phyloP scores from a whole-genome alignment of 2,113 vertebrate genomes.

The Hyperopisus bebe region DNA sequence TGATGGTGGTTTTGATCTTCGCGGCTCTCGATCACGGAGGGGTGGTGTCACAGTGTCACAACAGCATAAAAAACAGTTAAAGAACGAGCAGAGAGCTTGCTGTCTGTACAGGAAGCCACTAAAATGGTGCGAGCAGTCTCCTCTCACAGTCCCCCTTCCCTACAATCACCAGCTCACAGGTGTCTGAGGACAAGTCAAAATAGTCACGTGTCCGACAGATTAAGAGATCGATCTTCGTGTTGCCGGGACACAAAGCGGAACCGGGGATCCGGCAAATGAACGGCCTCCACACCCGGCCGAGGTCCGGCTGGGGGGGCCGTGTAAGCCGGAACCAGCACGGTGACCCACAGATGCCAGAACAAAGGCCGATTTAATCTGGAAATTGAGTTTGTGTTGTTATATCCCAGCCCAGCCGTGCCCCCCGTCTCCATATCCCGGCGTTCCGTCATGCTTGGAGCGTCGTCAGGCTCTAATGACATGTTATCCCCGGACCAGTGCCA shows the following conservation, averaged over 20 bases:
- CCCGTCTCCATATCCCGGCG: neutral
- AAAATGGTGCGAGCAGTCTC: too few relatives aligned
- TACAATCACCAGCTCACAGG: neutral
- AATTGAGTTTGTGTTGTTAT: neutral
- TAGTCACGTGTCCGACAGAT: neutral
- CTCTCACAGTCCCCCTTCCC: neutral
- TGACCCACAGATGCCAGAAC: neutral
- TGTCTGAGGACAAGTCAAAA: neutral
- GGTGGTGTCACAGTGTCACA: too few relatives aligned
- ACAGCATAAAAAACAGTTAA: neutral
- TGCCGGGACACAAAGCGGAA: neutral
- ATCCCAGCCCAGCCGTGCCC: neutral
- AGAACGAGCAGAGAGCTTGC: neutral
- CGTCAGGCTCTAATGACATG: neutral
- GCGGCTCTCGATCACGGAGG: too few relatives aligned
- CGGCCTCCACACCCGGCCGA: neutral
- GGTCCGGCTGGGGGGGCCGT: neutral
- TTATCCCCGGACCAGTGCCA: slow-evolving; percentile 2
- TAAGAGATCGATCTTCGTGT: neutral
- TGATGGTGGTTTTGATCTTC: neutral
- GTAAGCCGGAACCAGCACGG: neutral
- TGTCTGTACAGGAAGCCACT: neutral
- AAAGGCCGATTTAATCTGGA: neutral
- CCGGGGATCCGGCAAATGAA: neutral
- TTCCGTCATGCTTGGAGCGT: neutral